Base-by-base conservation (phyloP, 2,797 vertebrate genomes). In the Neostethus bicornis region DNA sequence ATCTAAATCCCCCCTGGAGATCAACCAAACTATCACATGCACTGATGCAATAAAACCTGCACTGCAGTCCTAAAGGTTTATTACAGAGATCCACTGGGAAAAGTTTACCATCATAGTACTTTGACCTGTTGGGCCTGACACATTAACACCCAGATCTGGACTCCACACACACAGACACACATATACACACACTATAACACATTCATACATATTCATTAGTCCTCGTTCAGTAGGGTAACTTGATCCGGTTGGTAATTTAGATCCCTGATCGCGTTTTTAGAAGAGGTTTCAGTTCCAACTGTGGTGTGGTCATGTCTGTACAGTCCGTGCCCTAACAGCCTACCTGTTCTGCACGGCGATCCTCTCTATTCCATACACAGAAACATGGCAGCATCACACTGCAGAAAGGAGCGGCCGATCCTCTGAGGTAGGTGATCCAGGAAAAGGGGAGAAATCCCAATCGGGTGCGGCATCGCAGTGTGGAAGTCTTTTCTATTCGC, bases 41-140 rank as follows among this genome's bases (percentile, higher is more conserved):
- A 42, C 21, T 52, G 45, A 31, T 52, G 60, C 48, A 61, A 42
- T 34, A 45, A 23, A 19, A 51, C 43, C 14, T 51, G 53, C 41
- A 66, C n/a, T 19, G 7, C 52, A 56, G 48, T 7, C 19, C 32
- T 13, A 21, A 16, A 8, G n/a, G 38, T 25, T 28, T 7, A 31
- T 14, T 2, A 7, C 39, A 29, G 41, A 51, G 35, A 32, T 43
- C 51, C 51, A 44, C 23, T 49, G 56, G 58, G 62, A 26, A 75
- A 75, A 83, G 70, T 85, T 83, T 41, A 57, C 57, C 64, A 43
- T 38, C 17, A 4, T 53, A 85, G 71, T 78, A 81, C 85, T 84
- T 62, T 87, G 86, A 87, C 85, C 81, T 82, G 86, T 74, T 76
- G 80, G 79, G 77, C 79, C 76, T 66, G 60, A 49, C 51, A 43